Evolutionary conservation across 2,888 invertebrate species (phyloP), one percentile per base, ranked within the genome.

Genomic region (Flexamia atlantica): DNA sequence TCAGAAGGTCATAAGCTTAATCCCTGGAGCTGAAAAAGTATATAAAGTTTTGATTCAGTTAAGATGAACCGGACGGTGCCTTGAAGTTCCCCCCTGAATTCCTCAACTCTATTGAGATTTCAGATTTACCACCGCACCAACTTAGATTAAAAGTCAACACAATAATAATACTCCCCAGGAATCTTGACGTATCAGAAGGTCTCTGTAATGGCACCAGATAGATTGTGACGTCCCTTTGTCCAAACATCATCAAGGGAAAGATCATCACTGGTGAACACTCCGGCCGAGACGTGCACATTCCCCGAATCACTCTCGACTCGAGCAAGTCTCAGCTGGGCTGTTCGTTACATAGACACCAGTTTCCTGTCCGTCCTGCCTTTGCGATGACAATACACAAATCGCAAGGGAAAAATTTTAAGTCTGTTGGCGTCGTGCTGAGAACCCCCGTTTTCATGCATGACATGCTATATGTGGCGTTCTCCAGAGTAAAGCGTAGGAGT

Each of bases 201-300:
- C 25, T 83, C 17, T 83, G 76, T 30, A 74, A 83, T 42, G 83
- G 76, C 53, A 76, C 83, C n/a, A 30, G 83, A 36, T 60, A 60
- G 25, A 83, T 76, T 17, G 76, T 83, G 3, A 83, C 83, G 4
- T 50, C 72, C 32, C 42, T 83, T 2, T 76, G 76, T 25, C 50
- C 74, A 57, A 20, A 76, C 42, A 83, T 83, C 0, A 60, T 83
- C 72, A 83, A 72, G 40, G 74, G 36, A 5, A 83, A 53, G 40
- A 74, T 46, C 1, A 74, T 83, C 32, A 82, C 72, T 30, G 83
- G 74, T 7, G 74, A 74, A 50, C 32, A 23, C 14, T 72, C 57
- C 5, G 53, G 74, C n/a, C 10, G 83, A 28, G 28, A 50, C n/a
- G 74, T 83, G 12, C 83, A 74, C 20, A 72, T 83, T 23, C 83